phyloP scores from a whole-genome alignment of 2,113 vertebrate genomes.

The Glaucidium brasilianum region DNA sequence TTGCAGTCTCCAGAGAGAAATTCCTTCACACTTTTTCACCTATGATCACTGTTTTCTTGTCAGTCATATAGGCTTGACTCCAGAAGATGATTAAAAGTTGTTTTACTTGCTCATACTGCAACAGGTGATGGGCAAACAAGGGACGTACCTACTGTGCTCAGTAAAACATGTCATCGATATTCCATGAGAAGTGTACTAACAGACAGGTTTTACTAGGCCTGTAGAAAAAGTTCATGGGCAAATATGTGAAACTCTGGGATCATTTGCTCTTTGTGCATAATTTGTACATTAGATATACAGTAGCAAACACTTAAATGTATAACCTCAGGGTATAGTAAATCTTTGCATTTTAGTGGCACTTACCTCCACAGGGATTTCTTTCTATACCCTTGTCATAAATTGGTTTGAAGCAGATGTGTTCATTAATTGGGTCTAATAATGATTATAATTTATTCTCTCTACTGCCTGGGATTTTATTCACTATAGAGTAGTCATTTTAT shows the following conservation, averaged over 20 bases:
- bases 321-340: not conserved
- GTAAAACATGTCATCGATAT: not conserved
- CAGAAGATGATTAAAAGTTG: not conserved
- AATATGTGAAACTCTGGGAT: not conserved
- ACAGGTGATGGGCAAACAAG: not conserved
- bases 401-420: constrained; percentile 7
- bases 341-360: not conserved
- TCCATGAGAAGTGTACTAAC: not conserved
- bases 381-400: not conserved
- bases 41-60: not conserved
- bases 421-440: constrained; percentile 8
- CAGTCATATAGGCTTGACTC: not conserved
- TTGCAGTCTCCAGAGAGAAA: not conserved
- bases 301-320: not conserved
- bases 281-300: not conserved
- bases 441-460: not conserved
- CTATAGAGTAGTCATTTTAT: not conserved
- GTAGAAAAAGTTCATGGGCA: not conserved
- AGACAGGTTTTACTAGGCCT: not conserved
- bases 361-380: not conserved
- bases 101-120: not conserved
- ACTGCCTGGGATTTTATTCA: not conserved
- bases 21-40: not conserved
- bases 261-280: not conserved
- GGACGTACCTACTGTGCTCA: not conserved